Conservation (phyloP, 2,797 vertebrate genomes). For the Carapus acus region DNA sequence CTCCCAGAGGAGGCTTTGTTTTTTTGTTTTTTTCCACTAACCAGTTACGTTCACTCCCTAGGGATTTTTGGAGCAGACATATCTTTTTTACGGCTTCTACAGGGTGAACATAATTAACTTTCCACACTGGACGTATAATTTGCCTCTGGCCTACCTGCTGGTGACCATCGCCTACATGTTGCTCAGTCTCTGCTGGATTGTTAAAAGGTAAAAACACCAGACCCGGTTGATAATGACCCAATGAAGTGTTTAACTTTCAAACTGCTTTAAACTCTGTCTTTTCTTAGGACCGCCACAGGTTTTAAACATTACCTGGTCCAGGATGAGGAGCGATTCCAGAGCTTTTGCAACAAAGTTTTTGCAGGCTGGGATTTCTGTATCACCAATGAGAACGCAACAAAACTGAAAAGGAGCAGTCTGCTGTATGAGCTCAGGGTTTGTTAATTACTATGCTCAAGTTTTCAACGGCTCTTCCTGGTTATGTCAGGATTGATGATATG, state of each 20-base stretch:
- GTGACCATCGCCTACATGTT: conserved; percentile 80
- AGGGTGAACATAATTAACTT: conserved; percentile 69
- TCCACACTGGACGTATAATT: conserved; percentile 70
- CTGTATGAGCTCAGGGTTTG: conserved; percentile 85
- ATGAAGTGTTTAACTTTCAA: too few species aligned
- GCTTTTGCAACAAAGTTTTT: conserved; percentile 97
- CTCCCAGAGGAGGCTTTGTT: too few species aligned
- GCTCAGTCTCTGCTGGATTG: conserved; percentile 89
- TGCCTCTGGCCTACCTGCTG: conserved; percentile 88
- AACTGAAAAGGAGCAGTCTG: conserved; percentile 83
- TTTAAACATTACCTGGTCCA: conserved; percentile 85
- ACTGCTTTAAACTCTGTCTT: too few species aligned
- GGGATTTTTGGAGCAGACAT: conserved; percentile 91
- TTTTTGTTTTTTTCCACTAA: not conserved
- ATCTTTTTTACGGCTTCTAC: conserved; percentile 93
- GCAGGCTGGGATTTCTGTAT: conserved; percentile 97
- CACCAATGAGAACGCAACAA: conserved; percentile 75
- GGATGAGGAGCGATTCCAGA: conserved; percentile 88
- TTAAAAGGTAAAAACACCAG: conserved; percentile 79
- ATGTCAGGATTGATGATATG: too few species aligned
- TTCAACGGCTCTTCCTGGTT: too few species aligned
- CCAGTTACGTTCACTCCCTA: conserved; percentile 43
- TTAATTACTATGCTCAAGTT: not conserved
- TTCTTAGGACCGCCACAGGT: conserved; percentile 79
- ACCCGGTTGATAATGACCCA: too few species aligned